A percentile compares a stretch with the other conserved stretches of the same genome.
phyloP scores from a whole-genome alignment of 2,888 invertebrate genomes.

The Spodoptera exigua region DNA sequence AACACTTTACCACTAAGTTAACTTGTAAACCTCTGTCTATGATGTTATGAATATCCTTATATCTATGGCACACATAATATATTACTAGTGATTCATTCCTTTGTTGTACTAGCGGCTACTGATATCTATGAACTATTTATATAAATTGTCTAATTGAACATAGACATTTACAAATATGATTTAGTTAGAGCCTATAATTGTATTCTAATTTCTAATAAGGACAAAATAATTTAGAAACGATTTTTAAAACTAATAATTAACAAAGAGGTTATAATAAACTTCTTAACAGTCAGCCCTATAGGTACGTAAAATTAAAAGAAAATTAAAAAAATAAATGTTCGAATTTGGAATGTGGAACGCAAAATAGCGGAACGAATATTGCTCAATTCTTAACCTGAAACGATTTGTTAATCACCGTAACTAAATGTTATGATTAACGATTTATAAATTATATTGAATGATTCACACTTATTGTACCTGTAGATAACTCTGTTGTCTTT shows the following conservation, averaged over 20 bases:
- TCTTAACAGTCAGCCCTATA: too few relatives aligned
- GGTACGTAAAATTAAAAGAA: too few relatives aligned
- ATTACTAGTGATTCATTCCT: constrained; percentile 48
- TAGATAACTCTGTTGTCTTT: neutral
- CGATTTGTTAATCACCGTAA: constrained; percentile 4
- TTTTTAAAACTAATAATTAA: too few relatives aligned
- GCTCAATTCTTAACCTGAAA: constrained; percentile 1
- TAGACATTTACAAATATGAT: too few relatives aligned
- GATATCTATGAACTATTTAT: constrained; percentile 25
- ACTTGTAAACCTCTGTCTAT: too few relatives aligned
- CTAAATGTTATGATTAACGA: constrained; percentile 1
- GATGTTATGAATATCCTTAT: too few relatives aligned
- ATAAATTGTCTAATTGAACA: constrained; percentile 21
- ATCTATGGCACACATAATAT: too few relatives aligned
- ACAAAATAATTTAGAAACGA: too few relatives aligned
- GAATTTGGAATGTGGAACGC: neutral
- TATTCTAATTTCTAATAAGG: too few relatives aligned
- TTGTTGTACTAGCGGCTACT: constrained; percentile 31
- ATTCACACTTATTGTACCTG: constrained; percentile 35
- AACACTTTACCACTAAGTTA: constrained; percentile 3
- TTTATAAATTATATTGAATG: constrained; percentile 3
- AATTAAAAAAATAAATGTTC: neutral
- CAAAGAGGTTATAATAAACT: too few relatives aligned
- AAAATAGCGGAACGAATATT: neutral
- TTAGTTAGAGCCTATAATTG: too few relatives aligned